A percentile compares a stretch with the other conserved stretches of the same genome.
These are phyloP conservation scores for Arvicanthis niloticus DNA, from an alignment of 2,113 vertebrate genomes.

Conservation along the genomic window DNA sequence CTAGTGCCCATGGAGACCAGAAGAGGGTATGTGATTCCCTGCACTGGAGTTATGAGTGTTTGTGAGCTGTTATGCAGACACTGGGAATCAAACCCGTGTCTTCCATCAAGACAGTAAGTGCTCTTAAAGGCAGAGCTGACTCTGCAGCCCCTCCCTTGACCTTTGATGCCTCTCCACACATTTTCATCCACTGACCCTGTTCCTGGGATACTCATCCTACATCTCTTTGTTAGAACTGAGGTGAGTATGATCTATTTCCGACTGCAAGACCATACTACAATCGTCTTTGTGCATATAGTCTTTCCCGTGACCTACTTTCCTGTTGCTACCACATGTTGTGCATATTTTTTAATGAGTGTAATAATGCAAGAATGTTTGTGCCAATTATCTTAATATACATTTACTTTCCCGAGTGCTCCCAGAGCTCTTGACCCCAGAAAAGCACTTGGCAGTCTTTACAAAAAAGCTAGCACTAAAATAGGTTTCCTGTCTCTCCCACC, in stretches of 20 bases:
- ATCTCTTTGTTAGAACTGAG: neutral
- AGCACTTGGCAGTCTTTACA: constrained; percentile 22
- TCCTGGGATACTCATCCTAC: neutral
- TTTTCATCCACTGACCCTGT: neutral
- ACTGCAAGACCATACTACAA: too few species aligned
- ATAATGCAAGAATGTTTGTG: neutral
- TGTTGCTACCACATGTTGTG: neutral
- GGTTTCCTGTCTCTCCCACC: neutral
- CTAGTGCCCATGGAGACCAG: neutral
- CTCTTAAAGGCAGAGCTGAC: neutral
- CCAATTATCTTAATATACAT: constrained; percentile 47
- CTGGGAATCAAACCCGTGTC: neutral
- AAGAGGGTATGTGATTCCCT: neutral
- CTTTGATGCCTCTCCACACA: neutral
- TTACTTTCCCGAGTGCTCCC: constrained; percentile 33
- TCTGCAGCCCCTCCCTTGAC: neutral
- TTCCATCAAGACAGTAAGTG: neutral
- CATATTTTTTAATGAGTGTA: neutral
- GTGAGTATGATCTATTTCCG: neutral
- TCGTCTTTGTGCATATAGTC: neutral
- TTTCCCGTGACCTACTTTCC: neutral
- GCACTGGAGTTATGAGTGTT: neutral
- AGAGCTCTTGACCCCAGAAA: constrained; percentile 36
- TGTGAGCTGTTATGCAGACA: neutral
- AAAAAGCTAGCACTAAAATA: neutral